phyloP scores from a whole-genome alignment of 2,113 vertebrate species.

The Paraplagusia blochii region DNA sequence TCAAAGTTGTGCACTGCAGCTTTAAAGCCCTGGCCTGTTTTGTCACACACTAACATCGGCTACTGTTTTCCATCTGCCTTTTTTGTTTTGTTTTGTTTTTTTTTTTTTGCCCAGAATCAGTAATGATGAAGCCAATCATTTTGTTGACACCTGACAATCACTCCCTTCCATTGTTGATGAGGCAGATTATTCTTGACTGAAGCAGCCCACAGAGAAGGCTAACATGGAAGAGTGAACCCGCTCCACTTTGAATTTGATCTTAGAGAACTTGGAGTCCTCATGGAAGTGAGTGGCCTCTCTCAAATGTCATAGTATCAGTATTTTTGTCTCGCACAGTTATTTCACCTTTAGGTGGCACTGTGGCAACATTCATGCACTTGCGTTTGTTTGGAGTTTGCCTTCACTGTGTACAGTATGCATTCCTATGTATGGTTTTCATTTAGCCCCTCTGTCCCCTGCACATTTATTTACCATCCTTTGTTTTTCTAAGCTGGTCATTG shows the following conservation, averaged over 20 bases:
- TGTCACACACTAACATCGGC: no score
- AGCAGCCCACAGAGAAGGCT: background rate
- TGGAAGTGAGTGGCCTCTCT: constrained; percentile 7
- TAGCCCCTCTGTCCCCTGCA: background rate
- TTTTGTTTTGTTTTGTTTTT: no score
- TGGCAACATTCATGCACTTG: constrained; percentile 36
- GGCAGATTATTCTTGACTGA: constrained; percentile 19
- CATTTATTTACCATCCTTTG: constrained; percentile 8
- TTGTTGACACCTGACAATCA: constrained; percentile 58
- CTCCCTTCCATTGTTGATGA: constrained; percentile 17
- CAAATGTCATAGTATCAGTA: constrained; percentile 2
- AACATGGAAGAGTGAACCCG: constrained; percentile 1
- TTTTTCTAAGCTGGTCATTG: background rate
- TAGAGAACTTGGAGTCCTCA: constrained; percentile 11
- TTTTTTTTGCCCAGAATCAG: no score
- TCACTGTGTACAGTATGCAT: background rate
- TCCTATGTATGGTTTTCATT: constrained; percentile 6
- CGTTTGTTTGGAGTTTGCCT: constrained; percentile 25
- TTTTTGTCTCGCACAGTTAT: constrained; percentile 1
- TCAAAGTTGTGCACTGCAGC: no score
- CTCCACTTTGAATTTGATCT: constrained; percentile 19
- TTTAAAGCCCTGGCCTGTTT: no score
- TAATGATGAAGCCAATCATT: constrained; percentile 6
- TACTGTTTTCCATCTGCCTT: no score
- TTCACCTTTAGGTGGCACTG: constrained; percentile 48